Base-by-base conservation (phyloP, 1,140 invertebrate genomes). In the Leptinotarsa undecemlineata region DNA sequence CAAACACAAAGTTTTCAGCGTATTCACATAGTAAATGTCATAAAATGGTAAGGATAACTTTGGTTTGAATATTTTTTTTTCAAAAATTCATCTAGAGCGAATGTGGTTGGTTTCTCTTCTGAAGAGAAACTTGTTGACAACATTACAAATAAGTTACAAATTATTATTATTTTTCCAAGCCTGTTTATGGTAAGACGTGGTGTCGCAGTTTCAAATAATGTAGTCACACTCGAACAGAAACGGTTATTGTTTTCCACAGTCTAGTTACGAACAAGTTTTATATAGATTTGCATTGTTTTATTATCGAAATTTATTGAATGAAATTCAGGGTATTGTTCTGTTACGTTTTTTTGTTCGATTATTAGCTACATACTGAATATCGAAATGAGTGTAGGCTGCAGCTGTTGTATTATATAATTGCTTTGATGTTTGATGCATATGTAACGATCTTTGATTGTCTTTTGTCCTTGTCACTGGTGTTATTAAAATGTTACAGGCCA, bases 171-270 rank as follows among this genome's bases (percentile, higher is more conserved):
- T 64, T 64, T 64, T 26, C 63, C 20, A 23, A 17, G 4, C 20
- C 63, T 64, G 63, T 23, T 64, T 21, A 23, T 64, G 63, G 15
- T 21, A 23, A 57, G 63, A 33, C 63, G 63, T 64, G 63, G 63
- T 64, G 63, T 64, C 17, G 11, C 21, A 33, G 63, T 64, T 33
- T 64, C 20, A 26, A 64, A 64, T 64, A 64, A 64, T 64, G 63
- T 64, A 64, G 63, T 64, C 63, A 64, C 63, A 64, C 63, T 64
- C 20, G 63, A 64, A 64, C 63, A 64, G 63, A 33, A 64, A 64
- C 26, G 63, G 63, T 64, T 64, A 64, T 64, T 64, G 63, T 64
- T 20, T 64, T 64, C 63, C 26, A 64, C 63, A 64, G 63, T 64
- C 63, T 64, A 64, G 20, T 64, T 64, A 64, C 63, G 63, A 64